These are phyloP conservation scores for Scortum barcoo DNA, from an alignment of 2,113 vertebrate species.

Conservation along the genomic window DNA sequence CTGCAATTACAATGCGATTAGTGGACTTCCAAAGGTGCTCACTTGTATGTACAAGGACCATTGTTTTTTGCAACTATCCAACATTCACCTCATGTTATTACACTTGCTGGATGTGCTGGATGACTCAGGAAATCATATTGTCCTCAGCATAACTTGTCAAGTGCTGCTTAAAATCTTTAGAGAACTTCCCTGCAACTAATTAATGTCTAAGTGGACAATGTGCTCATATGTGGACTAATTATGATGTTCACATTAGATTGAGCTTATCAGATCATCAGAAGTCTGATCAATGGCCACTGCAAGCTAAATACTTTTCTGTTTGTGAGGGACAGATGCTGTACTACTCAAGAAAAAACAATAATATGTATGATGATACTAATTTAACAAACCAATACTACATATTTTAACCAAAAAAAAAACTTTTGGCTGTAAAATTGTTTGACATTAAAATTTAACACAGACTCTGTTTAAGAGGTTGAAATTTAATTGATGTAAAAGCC, in stretches of 20 bases:
- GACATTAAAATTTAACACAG: no score
- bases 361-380: not conserved
- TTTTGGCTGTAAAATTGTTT: no score
- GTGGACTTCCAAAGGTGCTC: conserved; percentile 60
- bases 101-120: not conserved
- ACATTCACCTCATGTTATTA: conserved; percentile 18
- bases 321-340: not conserved
- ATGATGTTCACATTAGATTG: not conserved
- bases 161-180: no score
- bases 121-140: not conserved
- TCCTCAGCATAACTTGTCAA: not conserved
- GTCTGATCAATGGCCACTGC: not conserved
- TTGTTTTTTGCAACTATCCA: conserved; percentile 29
- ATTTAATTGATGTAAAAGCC: not conserved
- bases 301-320: not conserved
- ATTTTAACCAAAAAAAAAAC: not conserved
- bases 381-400: not conserved
- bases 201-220: not conserved
- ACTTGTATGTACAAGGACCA: conserved; percentile 36
- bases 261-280: not conserved
- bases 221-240: not conserved
- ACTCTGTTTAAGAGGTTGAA: no score
- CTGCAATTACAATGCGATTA: conserved; percentile 75
- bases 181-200: not conserved
- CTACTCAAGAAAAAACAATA: not conserved